Conservation (phyloP, 2,113 vertebrate genomes). For the Pagrus major region DNA sequence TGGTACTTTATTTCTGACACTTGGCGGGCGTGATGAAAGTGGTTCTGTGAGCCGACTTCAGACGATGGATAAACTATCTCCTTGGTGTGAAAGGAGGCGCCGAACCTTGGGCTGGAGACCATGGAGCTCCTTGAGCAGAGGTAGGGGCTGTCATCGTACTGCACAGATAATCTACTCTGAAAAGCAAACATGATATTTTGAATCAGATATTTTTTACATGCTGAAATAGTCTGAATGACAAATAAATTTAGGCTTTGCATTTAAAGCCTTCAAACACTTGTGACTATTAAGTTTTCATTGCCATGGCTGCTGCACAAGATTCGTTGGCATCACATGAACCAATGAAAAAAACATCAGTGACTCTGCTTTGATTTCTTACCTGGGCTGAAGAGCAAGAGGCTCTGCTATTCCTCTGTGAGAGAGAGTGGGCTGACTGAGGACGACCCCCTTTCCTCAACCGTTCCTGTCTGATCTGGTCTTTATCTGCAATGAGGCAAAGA, state of each 20-base stretch:
- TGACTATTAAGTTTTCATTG: neutral
- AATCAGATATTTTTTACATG: conserved; percentile 16
- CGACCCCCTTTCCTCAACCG: conserved; percentile 84
- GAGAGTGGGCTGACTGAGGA: conserved; percentile 75
- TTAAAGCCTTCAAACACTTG: neutral
- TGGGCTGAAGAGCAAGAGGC: conserved; percentile 76
- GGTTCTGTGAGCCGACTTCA: conserved; percentile 28
- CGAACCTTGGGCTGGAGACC: conserved; percentile 73
- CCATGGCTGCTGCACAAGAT: neutral
- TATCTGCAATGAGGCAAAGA: conserved; percentile 83
- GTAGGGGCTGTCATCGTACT: conserved; percentile 70
- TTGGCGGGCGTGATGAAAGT: conserved; percentile 39
- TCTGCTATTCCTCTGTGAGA: conserved; percentile 78
- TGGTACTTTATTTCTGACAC: conserved; percentile 71
- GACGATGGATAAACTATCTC: conserved; percentile 75
- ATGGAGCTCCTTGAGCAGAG: conserved; percentile 68
- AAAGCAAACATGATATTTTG: conserved; percentile 26
- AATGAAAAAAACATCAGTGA: neutral
- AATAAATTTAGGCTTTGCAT: neutral
- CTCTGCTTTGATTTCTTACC: conserved; percentile 77
- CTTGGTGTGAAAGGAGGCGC: conserved; percentile 77
- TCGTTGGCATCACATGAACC: neutral
- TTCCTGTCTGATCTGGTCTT: conserved; percentile 89
- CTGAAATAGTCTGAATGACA: neutral
- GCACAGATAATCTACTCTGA: conserved; percentile 74